These are phyloP conservation scores for Drosophila infuscata DNA, from an alignment of 2,888 invertebrate genomes.

Conservation along the genomic window DNA sequence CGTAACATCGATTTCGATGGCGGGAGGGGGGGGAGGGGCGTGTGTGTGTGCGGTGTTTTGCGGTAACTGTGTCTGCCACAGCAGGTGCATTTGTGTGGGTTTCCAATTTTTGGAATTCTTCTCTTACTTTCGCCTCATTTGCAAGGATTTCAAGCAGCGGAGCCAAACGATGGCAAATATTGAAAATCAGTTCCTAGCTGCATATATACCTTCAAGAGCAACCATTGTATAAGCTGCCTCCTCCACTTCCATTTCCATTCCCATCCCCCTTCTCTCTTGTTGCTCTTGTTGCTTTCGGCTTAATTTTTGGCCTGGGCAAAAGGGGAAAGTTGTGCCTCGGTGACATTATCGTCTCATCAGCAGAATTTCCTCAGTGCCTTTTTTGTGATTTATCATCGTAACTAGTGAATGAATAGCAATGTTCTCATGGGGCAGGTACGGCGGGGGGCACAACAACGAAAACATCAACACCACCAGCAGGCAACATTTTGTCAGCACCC, in stretches of 20 bases:
- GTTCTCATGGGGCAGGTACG: conserved; percentile 17
- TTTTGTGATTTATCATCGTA: conserved; percentile 81
- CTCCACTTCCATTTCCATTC: too few relatives aligned
- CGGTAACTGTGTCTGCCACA: conserved; percentile 1
- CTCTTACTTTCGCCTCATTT: conserved; percentile 69
- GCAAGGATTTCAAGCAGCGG: conserved; percentile 54
- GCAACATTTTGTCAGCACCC: conserved; percentile 63
- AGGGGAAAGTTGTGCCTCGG: background rate
- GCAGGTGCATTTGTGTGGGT: conserved; percentile 26
- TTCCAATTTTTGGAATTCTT: conserved; percentile 42
- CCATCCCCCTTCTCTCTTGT: background rate
- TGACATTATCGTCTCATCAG: conserved; percentile 77
- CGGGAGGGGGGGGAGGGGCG: background rate
- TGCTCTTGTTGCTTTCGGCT: conserved; percentile 43
- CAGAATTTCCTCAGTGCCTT: conserved; percentile 78
- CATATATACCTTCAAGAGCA: conserved; percentile 47
- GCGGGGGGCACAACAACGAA: conserved; percentile 40
- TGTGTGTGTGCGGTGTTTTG: background rate
- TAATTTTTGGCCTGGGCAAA: conserved; percentile 44
- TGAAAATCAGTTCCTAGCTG: conserved; percentile 68
- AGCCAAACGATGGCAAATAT: conserved; percentile 52
- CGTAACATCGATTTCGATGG: conserved; percentile 1
- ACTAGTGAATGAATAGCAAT: conserved; percentile 81
- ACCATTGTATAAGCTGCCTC: background rate
- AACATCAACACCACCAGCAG: conserved; percentile 58